phyloP scores from a whole-genome alignment of 2,888 invertebrate genomes.

The Morinoia aosen region DNA sequence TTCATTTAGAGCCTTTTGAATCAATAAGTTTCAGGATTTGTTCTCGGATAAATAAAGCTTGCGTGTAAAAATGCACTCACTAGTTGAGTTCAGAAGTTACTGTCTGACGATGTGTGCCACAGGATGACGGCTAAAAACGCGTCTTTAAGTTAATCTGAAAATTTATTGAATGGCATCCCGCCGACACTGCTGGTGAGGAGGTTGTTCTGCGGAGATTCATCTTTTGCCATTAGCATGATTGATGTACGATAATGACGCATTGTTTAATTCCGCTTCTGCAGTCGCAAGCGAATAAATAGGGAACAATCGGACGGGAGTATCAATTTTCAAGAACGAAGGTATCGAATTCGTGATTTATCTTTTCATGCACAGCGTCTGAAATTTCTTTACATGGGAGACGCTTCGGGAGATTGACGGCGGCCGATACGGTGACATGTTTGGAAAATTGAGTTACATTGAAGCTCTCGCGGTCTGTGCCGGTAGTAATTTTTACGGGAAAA shows the following conservation, averaged over 20 bases:
- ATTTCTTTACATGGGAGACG: neutral
- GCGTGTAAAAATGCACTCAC: neutral
- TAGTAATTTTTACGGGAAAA: no score
- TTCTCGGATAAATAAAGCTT: no score
- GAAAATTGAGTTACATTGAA: neutral
- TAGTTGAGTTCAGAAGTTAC: neutral
- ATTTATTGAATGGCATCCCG: slow-evolving; percentile 31
- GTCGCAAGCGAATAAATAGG: slow-evolving; percentile 34
- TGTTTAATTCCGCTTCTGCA: slow-evolving; percentile 27
- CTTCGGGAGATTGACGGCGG: neutral
- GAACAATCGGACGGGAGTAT: slow-evolving; percentile 24
- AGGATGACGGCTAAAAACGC: neutral
- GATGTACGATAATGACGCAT: slow-evolving; percentile 27
- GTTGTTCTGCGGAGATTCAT: slow-evolving; percentile 22
- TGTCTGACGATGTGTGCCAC: neutral
- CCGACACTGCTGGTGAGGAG: neutral
- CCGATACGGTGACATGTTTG: neutral
- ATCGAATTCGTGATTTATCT: slow-evolving; percentile 23
- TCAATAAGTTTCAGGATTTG: neutral
- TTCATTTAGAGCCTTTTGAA: neutral
- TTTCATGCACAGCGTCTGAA: neutral
- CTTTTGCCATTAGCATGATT: slow-evolving; percentile 44
- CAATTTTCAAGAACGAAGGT: slow-evolving; percentile 29
- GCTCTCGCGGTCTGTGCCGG: no score
- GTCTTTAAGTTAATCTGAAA: slow-evolving; percentile 16